A percentile compares a stretch with the other conserved stretches of the same genome.
These are phyloP conservation scores for Harlomillsia oculata DNA, from an alignment of 1,140 invertebrate genomes.

Conservation along the genomic window DNA sequence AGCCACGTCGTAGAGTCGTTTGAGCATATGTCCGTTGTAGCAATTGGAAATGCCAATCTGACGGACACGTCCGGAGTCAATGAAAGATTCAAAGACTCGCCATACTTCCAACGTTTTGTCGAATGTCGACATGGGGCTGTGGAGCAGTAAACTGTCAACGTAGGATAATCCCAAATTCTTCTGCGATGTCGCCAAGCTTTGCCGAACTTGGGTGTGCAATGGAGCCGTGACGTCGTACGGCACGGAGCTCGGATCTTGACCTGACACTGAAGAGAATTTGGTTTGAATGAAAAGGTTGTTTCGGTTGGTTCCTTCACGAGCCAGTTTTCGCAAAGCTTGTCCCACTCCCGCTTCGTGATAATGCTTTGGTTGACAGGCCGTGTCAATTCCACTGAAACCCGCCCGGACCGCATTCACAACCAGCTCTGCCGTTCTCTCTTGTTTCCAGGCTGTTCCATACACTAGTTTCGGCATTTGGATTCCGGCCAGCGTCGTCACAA, in stretches of 20 bases:
- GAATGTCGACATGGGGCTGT: slow-evolving; percentile 24
- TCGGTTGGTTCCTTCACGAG: slow-evolving; percentile 5
- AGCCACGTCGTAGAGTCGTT: slow-evolving; percentile 22
- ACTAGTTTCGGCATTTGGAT: slow-evolving; percentile 31
- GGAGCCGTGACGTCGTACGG: slow-evolving; percentile 25
- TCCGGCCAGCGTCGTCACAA: slow-evolving; percentile 14
- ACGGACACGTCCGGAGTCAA: slow-evolving; percentile 11
- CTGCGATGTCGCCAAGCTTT: slow-evolving; percentile 10
- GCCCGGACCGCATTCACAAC: slow-evolving; percentile 17
- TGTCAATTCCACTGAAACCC: slow-evolving; percentile 32
- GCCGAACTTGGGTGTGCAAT: slow-evolving; percentile 14
- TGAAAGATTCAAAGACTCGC: slow-evolving; percentile 30
- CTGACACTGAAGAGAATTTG: slow-evolving; percentile 32
- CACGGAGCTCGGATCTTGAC: slow-evolving; percentile 28
- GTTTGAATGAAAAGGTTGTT: slow-evolving; percentile 31
- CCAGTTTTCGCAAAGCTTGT: slow-evolving; percentile 6
- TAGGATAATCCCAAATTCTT: slow-evolving; percentile 22
- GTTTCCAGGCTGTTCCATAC: slow-evolving; percentile 35
- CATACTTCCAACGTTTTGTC: slow-evolving; percentile 28
- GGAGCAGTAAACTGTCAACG: slow-evolving; percentile 28
- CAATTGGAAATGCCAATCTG: slow-evolving; percentile 32
- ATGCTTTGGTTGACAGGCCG: slow-evolving; percentile 34
- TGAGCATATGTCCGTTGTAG: slow-evolving; percentile 16
- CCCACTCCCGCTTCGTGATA: slow-evolving; percentile 28
- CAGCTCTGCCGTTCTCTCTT: slow-evolving; percentile 23